Base-by-base conservation (phyloP, 2,888 invertebrate species). In the Dasypogon diadema region DNA sequence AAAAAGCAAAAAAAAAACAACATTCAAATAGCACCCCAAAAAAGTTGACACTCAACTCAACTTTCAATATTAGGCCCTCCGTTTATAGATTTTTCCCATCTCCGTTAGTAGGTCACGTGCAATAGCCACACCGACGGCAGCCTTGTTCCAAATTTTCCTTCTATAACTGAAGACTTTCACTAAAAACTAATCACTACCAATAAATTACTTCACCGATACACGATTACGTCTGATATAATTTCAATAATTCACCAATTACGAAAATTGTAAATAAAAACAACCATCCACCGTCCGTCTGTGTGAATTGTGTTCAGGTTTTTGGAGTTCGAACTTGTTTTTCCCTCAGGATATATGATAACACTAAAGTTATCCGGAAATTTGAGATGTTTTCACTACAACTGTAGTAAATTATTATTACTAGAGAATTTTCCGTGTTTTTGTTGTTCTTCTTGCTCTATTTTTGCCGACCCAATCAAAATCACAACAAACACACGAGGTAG, bases 401-500 rank as follows among this genome's bases (percentile, higher is more conserved):
- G 21, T 37, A 34, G 21, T 22, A 37, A 60, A 37, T 60, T 4
- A 21, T 34, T 58, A 2, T 34, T 60, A 58, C 37, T 60, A 14
- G n/a, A 0, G 42, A 60, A 34, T 60, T 60, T 60, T 34, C 21
- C 37, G 30, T 58, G 60, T 60, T 60, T 60, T 60, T 21, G 18
- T 60, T 21, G 14, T 16, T 60, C 10, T 12, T 34, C 60, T 42
- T 60, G 65, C 48, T 42, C 42, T 65, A 65, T 65, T 65, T 65
- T 60, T 65, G 65, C 46, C 65, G 65, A 65, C 65, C 65, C 65
- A 10, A 42, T 48, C n/a, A 48, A 65, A 42, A 76, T 76, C 76
- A 76, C 76, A 76, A 76, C 76, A 76, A 76, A 76, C 68, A 63
- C 76, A 76, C 76, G 76, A 74, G 76, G 76, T 68, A 55, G 56